These are phyloP conservation scores for Aporophyla nigra DNA, from an alignment of 2,888 invertebrate species.

Conservation along the genomic window DNA sequence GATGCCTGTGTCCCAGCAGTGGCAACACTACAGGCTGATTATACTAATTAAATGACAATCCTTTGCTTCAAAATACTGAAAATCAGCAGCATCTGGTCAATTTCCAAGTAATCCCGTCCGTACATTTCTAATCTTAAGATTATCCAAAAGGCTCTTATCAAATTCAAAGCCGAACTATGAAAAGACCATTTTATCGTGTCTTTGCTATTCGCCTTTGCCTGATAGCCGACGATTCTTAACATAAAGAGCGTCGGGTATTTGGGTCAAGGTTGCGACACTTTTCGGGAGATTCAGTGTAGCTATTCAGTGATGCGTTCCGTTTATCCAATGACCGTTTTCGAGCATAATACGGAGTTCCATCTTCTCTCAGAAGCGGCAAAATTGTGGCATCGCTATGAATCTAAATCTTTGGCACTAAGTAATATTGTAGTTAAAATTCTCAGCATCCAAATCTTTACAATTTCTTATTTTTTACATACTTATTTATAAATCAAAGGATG, in stretches of 20 bases:
- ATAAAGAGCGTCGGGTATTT: conserved; percentile 35
- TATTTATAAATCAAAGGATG: conserved; percentile 35
- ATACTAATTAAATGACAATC: background rate
- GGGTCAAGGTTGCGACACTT: conserved; percentile 50
- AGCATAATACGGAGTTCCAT: conserved; percentile 13
- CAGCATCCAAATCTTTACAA: background rate
- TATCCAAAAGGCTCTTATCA: conserved; percentile 1
- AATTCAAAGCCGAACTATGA: conserved; percentile 18
- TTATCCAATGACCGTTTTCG: conserved; percentile 39
- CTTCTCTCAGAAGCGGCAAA: conserved; percentile 1
- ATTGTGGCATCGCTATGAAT: background rate
- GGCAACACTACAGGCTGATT: too few species aligned
- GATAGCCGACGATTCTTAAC: conserved; percentile 26
- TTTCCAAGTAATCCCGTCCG: background rate
- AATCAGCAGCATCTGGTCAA: background rate
- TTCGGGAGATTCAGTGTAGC: conserved; percentile 37
- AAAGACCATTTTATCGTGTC: conserved; percentile 35
- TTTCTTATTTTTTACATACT: conserved; percentile 23
- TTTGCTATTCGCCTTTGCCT: conserved; percentile 15
- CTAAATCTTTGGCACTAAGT: background rate
- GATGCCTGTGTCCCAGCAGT: too few species aligned
- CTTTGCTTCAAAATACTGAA: background rate
- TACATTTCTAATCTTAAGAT: background rate
- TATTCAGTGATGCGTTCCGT: conserved; percentile 46
- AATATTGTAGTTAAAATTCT: conserved; percentile 9